These are phyloP conservation scores for Diuraphis noxia DNA, from an alignment of 1,140 invertebrate genomes.

Conservation along the genomic window DNA sequence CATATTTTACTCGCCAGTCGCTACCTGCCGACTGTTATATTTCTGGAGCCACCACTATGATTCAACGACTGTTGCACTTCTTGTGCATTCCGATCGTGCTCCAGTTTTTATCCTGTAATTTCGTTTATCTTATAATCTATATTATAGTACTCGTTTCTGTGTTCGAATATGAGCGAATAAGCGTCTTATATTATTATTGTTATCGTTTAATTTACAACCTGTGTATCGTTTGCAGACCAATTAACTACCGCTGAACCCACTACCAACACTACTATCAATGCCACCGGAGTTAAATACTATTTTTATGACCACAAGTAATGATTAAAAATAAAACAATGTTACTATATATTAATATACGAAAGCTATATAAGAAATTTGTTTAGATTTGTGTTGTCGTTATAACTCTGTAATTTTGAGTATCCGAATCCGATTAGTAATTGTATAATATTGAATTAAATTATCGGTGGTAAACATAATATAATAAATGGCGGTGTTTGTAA, in stretches of 20 bases:
- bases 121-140: neutral
- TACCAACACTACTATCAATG: neutral
- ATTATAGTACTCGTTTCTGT: no score
- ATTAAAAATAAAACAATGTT: neutral
- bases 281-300: neutral
- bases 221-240: neutral
- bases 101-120: neutral
- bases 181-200: neutral
- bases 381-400: neutral
- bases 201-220: no score
- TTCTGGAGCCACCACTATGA: neutral
- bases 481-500: no score
- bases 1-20: no score
- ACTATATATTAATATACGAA: no score
- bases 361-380: neutral
- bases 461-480: neutral
- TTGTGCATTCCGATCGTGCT: neutral
- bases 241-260: neutral
- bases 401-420: neutral
- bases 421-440: neutral
- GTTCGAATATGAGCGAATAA: neutral
- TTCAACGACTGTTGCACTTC: neutral
- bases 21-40: no score
- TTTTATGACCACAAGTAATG: slow-evolving; percentile 9
- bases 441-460: neutral